Percentiles rank a stretch among this genome's conserved stretches.
phyloP scores from a whole-genome alignment of 1,140 invertebrate genomes.

The Bombus breviceps region DNA sequence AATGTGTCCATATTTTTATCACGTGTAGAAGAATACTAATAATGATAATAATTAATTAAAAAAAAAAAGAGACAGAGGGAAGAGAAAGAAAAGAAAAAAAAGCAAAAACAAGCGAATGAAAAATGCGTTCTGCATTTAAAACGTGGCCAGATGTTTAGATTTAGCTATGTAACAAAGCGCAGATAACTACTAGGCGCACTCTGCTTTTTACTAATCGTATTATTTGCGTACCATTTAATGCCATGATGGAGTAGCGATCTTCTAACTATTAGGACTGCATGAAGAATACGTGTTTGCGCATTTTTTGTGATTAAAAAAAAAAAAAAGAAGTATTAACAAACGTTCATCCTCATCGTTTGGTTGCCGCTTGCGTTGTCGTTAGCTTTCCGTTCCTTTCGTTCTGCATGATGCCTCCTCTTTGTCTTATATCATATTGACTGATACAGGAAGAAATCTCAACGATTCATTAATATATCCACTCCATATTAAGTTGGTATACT shows the following conservation, averaged over 20 bases:
- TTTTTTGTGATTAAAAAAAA: constrained; percentile 23
- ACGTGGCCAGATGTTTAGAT: constrained; percentile 44
- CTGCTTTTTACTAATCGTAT: constrained; percentile 73
- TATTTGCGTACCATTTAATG: constrained; percentile 64
- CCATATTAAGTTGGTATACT: constrained; percentile 72
- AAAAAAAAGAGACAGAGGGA: background rate
- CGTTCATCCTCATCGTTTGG: constrained; percentile 37
- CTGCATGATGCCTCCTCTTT: constrained; percentile 63
- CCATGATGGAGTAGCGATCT: constrained; percentile 45
- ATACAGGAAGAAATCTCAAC: constrained; percentile 57
- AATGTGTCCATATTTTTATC: background rate
- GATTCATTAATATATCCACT: constrained; percentile 66
- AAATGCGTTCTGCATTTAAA: constrained; percentile 60
- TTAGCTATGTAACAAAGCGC: constrained; percentile 48
- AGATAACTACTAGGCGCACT: constrained; percentile 69
- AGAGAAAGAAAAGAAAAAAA: background rate
- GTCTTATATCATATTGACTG: constrained; percentile 45
- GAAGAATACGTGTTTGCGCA: constrained; percentile 26
- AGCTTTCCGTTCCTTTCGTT: constrained; percentile 56
- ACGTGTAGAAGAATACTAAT: background rate
- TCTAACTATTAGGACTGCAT: constrained; percentile 55
- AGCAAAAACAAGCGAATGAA: background rate
- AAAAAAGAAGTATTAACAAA: background rate
- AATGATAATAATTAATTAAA: background rate
- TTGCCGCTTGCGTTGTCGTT: constrained; percentile 67